Evolutionary conservation across 1,140 invertebrate genomes (phyloP).

Genomic region (Caenorhabditis elegans): DNA sequence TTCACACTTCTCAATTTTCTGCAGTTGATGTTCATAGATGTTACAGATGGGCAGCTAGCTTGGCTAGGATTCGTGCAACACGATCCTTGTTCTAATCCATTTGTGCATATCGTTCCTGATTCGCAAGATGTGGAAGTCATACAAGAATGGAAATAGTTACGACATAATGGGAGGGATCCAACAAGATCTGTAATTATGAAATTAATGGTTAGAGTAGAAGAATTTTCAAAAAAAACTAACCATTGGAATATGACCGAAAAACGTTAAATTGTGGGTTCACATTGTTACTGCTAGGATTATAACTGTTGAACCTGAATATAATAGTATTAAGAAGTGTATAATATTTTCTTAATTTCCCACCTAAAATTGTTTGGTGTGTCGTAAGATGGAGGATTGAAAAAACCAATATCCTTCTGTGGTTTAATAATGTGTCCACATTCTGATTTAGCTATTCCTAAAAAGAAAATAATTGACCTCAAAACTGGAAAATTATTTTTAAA

Average conservation of each 20-base stretch:
- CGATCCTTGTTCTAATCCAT: constrained; percentile 24
- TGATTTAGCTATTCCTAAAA: constrained; percentile 25
- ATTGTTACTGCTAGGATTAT: neutral
- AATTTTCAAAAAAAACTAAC: neutral
- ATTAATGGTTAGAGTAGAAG: neutral
- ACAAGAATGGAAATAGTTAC: constrained; percentile 39
- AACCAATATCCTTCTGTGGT: neutral
- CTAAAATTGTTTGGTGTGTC: neutral
- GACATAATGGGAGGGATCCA: constrained; percentile 13
- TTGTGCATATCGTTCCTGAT: constrained; percentile 36
- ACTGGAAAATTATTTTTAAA: neutral
- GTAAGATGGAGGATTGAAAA: neutral
- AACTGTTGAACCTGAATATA: neutral
- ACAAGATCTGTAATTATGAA: neutral
- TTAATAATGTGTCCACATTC: constrained; percentile 24
- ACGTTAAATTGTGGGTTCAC: neutral
- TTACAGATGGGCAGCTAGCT: constrained; percentile 23
- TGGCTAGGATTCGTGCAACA: constrained; percentile 31
- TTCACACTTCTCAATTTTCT: constrained; percentile 33
- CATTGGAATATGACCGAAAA: neutral
- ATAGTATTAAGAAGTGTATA: neutral
- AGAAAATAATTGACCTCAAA: neutral
- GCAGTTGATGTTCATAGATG: constrained; percentile 37
- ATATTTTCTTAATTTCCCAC: no score
- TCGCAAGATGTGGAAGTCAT: constrained; percentile 29